Evolutionary conservation across 1,140 invertebrate species (phyloP), one percentile per base, ranked within the genome.

Genomic region (Heliothis virescens): DNA sequence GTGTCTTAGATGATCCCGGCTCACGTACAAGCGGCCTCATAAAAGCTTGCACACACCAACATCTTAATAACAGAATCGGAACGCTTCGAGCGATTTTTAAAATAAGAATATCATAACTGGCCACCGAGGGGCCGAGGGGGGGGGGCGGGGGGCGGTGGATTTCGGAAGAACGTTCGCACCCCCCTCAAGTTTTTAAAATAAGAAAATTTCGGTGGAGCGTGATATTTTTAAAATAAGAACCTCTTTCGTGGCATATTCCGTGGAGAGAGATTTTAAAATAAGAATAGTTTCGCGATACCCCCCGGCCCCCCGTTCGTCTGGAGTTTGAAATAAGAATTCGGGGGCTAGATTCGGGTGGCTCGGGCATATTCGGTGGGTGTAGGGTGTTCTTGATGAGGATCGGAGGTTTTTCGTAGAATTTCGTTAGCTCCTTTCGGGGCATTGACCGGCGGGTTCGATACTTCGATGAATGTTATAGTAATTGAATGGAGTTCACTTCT

Each of bases 231-330:
- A 92, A 93, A 93, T 92, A 92, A 92, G 91, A 92, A 92, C 90
- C 91, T 93, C 92, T 92, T 91, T 92, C 91, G 91, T 91, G 91
- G 91, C 93, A 91, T 94, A 94, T 93, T 94, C 93, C 93, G 93
- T 92, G 89, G 93, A 93, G 92, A 93, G 90, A 93, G 91, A 92
- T 94, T 94, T 93, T 94, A 92, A 94, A 94, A 94, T 94, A 93
- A 94, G 92, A 94, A 94, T 94, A 94, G 93, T 94, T 94, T 94
- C 89, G 90, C 90, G 91, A 92, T 91, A 89, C 90, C 89, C 87
- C 90, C 87, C 85, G 85, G 81, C 85, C 82, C 62, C 86, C 87
- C 82, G 82, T 87, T 86, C 91, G 92, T 94, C 92, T 94, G 92
- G 92, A 92, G 91, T 91, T 94, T 88, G 92, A 91, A 92, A 92